A percentile compares a stretch with the other conserved stretches of the same genome.
Evolutionary conservation across 53 echinoderm and acorn worm genomes (phyloP).

Genomic region (Echinarachnius parma): DNA sequence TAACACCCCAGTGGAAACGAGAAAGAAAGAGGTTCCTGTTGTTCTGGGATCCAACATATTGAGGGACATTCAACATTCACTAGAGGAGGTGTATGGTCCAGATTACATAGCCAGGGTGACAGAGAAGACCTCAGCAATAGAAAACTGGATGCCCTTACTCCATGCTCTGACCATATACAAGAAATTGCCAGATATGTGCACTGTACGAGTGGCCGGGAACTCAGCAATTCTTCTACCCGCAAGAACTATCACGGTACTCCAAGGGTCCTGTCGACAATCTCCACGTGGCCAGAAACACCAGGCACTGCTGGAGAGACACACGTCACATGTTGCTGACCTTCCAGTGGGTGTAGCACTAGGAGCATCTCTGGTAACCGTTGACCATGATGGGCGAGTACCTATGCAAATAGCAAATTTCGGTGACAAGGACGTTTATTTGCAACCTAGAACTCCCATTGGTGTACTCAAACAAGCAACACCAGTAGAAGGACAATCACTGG

Average conservation of each 20-base stretch:
- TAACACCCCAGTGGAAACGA: slow-evolving; percentile 42
- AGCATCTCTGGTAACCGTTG: slow-evolving; percentile 32
- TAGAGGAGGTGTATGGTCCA: neutral
- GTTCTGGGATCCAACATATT: slow-evolving; percentile 57
- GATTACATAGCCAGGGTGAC: neutral
- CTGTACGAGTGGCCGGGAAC: slow-evolving; percentile 29
- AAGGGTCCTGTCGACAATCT: slow-evolving; percentile 29
- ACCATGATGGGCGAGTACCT: slow-evolving; percentile 25
- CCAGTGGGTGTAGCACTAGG: slow-evolving; percentile 33
- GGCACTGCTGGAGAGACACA: slow-evolving; percentile 35
- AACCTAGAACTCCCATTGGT: slow-evolving; percentile 46
- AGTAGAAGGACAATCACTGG: neutral
- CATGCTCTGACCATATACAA: neutral
- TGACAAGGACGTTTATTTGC: slow-evolving; percentile 45
- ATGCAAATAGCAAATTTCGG: slow-evolving; percentile 54
- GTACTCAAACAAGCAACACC: neutral
- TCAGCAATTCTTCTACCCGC: slow-evolving; percentile 50
- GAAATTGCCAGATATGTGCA: neutral
- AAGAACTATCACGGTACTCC: slow-evolving; percentile 11
- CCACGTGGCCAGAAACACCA: neutral
- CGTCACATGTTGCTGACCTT: neutral
- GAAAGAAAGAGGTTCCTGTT: slow-evolving; percentile 54
- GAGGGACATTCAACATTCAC: slow-evolving; percentile 28
- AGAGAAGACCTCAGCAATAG: neutral
- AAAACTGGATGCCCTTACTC: too few relatives aligned